Conservation (phyloP, 2,888 invertebrate genomes). For the Hemaris fuciformis region DNA sequence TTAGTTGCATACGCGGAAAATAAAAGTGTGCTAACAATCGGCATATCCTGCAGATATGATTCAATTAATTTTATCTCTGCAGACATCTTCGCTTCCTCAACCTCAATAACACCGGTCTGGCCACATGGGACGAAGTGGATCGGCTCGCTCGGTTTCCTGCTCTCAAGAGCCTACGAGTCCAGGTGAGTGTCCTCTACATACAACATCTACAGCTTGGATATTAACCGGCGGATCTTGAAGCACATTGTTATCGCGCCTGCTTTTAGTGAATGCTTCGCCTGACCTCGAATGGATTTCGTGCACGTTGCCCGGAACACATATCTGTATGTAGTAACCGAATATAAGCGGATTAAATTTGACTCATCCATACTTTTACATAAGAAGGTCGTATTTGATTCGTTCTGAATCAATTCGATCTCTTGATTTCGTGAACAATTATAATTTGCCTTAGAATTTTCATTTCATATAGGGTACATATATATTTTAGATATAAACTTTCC, state of each 20-base stretch:
- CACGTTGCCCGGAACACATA: slow-evolving; percentile 44
- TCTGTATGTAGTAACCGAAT: not conserved
- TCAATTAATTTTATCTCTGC: slow-evolving; percentile 34
- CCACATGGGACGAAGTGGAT: slow-evolving; percentile 95
- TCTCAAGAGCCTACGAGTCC: slow-evolving; percentile 91
- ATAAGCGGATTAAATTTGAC: not conserved
- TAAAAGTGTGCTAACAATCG: not conserved
- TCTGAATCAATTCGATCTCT: too few species aligned
- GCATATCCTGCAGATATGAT: slow-evolving; percentile 18
- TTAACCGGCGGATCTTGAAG: not conserved
- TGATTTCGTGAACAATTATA: too few species aligned
- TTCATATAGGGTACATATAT: too few species aligned
- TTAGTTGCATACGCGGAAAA: not conserved
- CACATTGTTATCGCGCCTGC: not conserved
- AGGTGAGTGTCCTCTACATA: slow-evolving; percentile 77
- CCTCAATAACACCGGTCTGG: slow-evolving; percentile 90
- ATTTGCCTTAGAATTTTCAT: too few species aligned
- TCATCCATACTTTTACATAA: not conserved
- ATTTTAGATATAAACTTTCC: too few species aligned
- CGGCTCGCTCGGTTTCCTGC: slow-evolving; percentile 91
- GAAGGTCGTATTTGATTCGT: not conserved
- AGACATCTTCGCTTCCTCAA: slow-evolving; percentile 89
- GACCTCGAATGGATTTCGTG: slow-evolving; percentile 39
- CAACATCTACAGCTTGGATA: not conserved
- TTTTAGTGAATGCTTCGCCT: slow-evolving; percentile 25